Base-by-base conservation (phyloP, 2,888 invertebrate genomes). In the Pandemis heparana region DNA sequence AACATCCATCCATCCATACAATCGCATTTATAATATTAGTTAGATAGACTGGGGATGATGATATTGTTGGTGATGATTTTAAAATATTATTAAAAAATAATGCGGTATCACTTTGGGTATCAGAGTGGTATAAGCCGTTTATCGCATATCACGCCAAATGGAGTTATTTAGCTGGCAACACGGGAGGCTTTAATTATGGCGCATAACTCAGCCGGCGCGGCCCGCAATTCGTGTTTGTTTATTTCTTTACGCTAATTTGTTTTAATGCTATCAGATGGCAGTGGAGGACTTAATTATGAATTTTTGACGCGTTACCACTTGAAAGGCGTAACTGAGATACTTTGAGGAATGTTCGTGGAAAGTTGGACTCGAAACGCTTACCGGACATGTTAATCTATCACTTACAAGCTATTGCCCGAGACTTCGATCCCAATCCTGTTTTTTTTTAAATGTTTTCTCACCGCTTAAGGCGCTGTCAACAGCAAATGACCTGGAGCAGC, bases 131-230 rank as follows among this genome's bases (percentile, higher is more conserved):
- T 8, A 18, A 3, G 16, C 16, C 83, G 84, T 83, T 87, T 87
- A 87, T 85, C 85, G 85, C 79, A 79, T 81, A 84, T 80, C 83
- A 82, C 77, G 78, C 81, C 82, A 81, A 85, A 86, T 87, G 86
- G 83, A 83, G 81, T 81, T 82, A 82, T 83, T 83, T 80, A 70
- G 75, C 76, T 67, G 48, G 61, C 75, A 56, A 85, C 81, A 84
- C 87, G 80, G 86, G 83, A 87, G 85, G 84, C 86, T 84, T 92
- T 92, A 92, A 92, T 93, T 92, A 90, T 87, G 82, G 81, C 81
- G 85, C 90, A 92, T 92, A 91, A 90, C 87, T 91, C 90, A 90
- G 70, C 79, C 77, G 80, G 81, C 78, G 23, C 23, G 23, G 23
- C 81, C 81, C 68, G 76, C 69, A 75, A 74, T 77, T 81, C 80